Conservation (phyloP, 53 echinoderm and acorn worm genomes). For the Echinarachnius parma region DNA sequence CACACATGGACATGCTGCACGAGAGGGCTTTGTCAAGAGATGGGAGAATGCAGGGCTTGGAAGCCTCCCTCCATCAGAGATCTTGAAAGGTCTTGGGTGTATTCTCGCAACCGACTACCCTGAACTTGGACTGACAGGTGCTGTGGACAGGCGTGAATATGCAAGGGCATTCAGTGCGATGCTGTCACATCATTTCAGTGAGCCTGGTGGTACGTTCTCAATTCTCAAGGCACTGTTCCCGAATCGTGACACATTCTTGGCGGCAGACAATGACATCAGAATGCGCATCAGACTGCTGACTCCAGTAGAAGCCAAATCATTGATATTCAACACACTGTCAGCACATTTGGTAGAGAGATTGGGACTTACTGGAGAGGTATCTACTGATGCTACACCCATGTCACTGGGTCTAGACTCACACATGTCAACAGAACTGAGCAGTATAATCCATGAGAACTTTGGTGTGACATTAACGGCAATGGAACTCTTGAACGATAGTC, state of each 20-base stretch:
- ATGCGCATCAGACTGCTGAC: slow-evolving; percentile 62
- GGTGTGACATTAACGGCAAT: slow-evolving; percentile 75
- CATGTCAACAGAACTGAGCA: slow-evolving; percentile 91
- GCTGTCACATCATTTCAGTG: slow-evolving; percentile 85
- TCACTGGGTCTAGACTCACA: slow-evolving; percentile 90
- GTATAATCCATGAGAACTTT: slow-evolving; percentile 83
- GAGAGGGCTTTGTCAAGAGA: slow-evolving; percentile 76
- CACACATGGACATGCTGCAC: slow-evolving; percentile 79
- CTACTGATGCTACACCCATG: slow-evolving; percentile 70
- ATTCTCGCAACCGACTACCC: slow-evolving; percentile 83
- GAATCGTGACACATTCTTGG: slow-evolving; percentile 66
- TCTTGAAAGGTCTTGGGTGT: slow-evolving; percentile 85
- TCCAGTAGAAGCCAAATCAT: slow-evolving; percentile 59
- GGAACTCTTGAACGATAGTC: slow-evolving; percentile 87
- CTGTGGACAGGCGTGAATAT: slow-evolving; percentile 70
- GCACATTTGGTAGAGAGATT: slow-evolving; percentile 74
- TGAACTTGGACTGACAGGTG: slow-evolving; percentile 77
- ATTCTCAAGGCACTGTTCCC: slow-evolving; percentile 84
- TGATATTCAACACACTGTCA: slow-evolving; percentile 67
- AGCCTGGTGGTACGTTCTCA: slow-evolving; percentile 75
- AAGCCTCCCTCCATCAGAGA: slow-evolving; percentile 89
- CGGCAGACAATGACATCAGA: slow-evolving; percentile 77
- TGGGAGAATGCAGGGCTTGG: slow-evolving; percentile 91
- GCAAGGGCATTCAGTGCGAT: slow-evolving; percentile 74
- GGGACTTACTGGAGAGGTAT: slow-evolving; percentile 70